Percentiles rank a stretch among this genome's conserved stretches.
Evolutionary conservation across 2,113 vertebrate genomes (phyloP).

Genomic region (Sus scrofa): DNA sequence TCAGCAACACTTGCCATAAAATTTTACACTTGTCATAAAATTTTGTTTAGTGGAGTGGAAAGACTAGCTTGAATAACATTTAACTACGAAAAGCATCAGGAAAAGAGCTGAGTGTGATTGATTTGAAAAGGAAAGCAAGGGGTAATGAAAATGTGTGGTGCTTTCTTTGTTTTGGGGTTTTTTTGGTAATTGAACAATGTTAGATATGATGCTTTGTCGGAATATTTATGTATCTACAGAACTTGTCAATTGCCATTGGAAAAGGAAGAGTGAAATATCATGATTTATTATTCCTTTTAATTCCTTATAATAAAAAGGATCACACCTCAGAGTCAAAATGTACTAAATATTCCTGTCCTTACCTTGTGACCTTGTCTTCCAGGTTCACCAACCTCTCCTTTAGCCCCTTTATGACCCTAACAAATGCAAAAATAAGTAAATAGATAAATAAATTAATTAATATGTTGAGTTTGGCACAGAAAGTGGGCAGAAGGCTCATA

Average conservation of each 20-base stretch:
- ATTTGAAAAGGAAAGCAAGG: conserved; percentile 25
- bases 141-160: neutral
- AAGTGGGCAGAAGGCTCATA: neutral
- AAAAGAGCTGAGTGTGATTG: neutral
- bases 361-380: conserved; percentile 99
- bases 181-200: neutral
- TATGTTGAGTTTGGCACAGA: neutral
- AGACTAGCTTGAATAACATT: neutral
- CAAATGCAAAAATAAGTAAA: conserved; percentile 51
- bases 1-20: conserved; percentile 23
- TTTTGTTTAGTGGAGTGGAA: neutral
- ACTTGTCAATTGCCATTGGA: neutral
- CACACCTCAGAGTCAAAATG: neutral
- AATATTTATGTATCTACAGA: neutral
- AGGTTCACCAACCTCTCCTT: conserved; percentile 96
- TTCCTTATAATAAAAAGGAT: neutral
- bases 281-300: neutral
- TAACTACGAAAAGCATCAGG: neutral
- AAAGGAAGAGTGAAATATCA: neutral
- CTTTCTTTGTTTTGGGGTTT: neutral
- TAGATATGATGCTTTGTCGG: conserved; percentile 12
- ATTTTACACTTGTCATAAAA: conserved; percentile 51
- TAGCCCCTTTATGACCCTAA: conserved; percentile 97
- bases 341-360: conserved; percentile 72
- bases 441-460: neutral